Percentiles rank a stretch among this genome's conserved stretches.
Conservation (phyloP, 2,888 invertebrate species). For the Galeruca laticollis region DNA sequence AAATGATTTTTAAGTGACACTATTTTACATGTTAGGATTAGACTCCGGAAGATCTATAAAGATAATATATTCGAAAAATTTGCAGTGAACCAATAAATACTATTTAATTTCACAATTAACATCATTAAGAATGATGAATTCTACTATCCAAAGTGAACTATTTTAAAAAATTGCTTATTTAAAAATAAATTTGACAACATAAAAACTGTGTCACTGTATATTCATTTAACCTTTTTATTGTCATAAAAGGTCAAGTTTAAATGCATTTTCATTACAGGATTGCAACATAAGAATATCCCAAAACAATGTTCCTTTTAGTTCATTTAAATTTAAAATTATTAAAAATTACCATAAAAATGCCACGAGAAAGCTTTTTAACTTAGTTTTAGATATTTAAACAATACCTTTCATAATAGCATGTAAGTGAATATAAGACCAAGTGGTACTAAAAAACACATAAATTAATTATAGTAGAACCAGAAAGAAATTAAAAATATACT, state of each 20-base stretch:
- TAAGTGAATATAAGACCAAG: background rate
- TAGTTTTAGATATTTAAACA: background rate
- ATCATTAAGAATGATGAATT: background rate
- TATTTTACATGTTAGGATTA: too few species aligned
- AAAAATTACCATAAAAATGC: background rate
- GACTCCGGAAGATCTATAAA: too few species aligned
- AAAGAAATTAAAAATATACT: background rate
- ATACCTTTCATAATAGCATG: background rate
- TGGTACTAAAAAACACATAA: too few species aligned
- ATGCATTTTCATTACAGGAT: background rate
- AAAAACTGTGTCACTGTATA: background rate
- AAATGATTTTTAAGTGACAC: too few species aligned
- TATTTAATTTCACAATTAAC: background rate
- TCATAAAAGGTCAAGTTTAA: conserved; percentile 11
- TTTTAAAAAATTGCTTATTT: background rate
- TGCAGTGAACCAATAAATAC: background rate
- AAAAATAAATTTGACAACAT: background rate
- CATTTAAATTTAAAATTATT: background rate
- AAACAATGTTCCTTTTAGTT: background rate
- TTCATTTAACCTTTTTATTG: conserved; percentile 5
- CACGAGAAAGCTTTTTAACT: background rate
- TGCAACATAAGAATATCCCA: background rate
- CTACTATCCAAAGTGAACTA: background rate
- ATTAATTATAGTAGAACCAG: background rate
- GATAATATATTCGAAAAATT: too few species aligned